These are phyloP conservation scores for Charanyca ferruginea DNA, from an alignment of 2,888 invertebrate species.

Conservation along the genomic window DNA sequence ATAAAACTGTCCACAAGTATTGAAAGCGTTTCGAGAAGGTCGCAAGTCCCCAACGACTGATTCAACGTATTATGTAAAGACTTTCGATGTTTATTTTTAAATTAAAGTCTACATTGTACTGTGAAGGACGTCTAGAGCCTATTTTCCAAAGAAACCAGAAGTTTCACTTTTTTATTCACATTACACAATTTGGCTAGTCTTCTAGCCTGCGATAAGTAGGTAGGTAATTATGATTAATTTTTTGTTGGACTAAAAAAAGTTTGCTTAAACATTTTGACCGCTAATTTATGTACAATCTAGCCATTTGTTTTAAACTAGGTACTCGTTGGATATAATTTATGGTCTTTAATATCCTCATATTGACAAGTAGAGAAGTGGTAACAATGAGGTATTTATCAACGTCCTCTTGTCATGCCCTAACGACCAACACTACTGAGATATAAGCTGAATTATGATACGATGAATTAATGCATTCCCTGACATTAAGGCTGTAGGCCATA, in stretches of 20 bases:
- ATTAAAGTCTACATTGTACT: slow-evolving; percentile 43
- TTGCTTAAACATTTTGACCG: slow-evolving; percentile 3
- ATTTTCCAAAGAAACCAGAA: slow-evolving; percentile 54
- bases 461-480: slow-evolving; percentile 51
- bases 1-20: slow-evolving; percentile 76
- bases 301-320: slow-evolving; percentile 11
- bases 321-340: slow-evolving; percentile 51
- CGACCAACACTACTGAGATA: slow-evolving; percentile 48
- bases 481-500: slow-evolving; percentile 32
- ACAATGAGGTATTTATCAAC: slow-evolving; percentile 64
- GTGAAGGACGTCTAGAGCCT: slow-evolving; percentile 55
- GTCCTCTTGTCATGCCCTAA: slow-evolving; percentile 51
- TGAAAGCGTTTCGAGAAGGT: slow-evolving; percentile 71
- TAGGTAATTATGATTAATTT: slow-evolving; percentile 21
- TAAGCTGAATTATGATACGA: slow-evolving; percentile 55
- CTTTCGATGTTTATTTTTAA: slow-evolving; percentile 54
- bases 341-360: slow-evolving; percentile 39
- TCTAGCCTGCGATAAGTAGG: slow-evolving; percentile 20
- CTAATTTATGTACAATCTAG: slow-evolving; percentile 25
- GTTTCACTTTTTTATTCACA: slow-evolving; percentile 55
- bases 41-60: slow-evolving; percentile 54
- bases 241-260: slow-evolving; percentile 2
- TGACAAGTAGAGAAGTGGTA: slow-evolving; percentile 53
- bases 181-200: slow-evolving; percentile 46
- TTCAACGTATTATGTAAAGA: slow-evolving; percentile 56